Conservation (phyloP, 2,113 vertebrate species). For the Muntiacus reevesi region DNA sequence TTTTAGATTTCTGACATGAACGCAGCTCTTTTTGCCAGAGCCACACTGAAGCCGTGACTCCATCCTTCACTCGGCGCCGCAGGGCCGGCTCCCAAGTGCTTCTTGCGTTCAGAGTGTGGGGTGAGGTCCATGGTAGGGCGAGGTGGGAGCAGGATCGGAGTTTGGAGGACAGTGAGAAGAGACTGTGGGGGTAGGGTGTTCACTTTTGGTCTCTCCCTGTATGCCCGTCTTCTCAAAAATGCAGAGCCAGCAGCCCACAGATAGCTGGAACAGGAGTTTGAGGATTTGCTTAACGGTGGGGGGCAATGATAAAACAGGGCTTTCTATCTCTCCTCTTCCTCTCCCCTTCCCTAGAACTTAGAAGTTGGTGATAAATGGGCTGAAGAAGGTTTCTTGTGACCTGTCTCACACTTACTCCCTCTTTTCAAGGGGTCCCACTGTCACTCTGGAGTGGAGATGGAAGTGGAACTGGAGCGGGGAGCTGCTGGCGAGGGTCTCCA, state of each 20-base stretch:
- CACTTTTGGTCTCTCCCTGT: background rate
- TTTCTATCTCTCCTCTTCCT: background rate
- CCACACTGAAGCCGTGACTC: background rate
- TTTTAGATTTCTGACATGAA: background rate
- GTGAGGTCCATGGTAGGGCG: background rate
- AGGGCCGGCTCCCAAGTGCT: background rate
- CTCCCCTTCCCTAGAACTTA: background rate
- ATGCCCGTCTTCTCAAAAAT: background rate
- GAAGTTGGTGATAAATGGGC: background rate
- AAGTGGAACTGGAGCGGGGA: background rate
- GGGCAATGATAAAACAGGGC: background rate
- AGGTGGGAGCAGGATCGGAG: background rate
- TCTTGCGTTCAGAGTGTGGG: background rate
- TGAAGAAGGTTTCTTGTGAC: background rate
- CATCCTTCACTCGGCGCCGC: fast-evolving
- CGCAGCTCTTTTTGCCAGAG: background rate
- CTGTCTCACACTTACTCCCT: background rate
- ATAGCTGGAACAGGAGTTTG: background rate
- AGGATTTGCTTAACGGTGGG: background rate
- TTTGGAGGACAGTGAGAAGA: background rate
- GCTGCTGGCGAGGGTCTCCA: background rate
- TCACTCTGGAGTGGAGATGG: background rate
- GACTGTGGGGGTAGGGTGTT: background rate
- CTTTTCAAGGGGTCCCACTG: background rate
- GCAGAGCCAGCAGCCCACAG: background rate